These are phyloP conservation scores for Lasioglossum calceatum DNA, from an alignment of 2,888 invertebrate genomes.

Conservation along the genomic window DNA sequence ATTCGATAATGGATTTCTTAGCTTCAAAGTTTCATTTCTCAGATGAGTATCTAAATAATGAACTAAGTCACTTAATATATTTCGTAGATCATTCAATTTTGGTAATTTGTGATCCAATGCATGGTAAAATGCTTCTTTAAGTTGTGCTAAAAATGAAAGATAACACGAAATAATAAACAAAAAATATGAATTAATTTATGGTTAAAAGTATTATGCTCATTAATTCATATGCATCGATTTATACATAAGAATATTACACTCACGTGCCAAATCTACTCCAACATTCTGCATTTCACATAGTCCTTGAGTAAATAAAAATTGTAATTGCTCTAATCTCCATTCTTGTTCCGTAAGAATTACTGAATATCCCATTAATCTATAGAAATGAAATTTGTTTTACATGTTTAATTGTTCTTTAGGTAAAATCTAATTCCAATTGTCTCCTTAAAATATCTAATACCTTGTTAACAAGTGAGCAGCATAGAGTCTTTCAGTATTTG, in stretches of 20 bases:
- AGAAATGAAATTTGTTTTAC: conserved; percentile 7
- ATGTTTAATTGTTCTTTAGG: background rate
- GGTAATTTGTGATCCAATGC: conserved; percentile 89
- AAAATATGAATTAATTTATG: background rate
- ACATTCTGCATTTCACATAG: conserved; percentile 87
- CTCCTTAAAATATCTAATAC: conserved; percentile 74
- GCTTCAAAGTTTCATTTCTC: conserved; percentile 81
- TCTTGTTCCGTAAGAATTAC: conserved; percentile 86
- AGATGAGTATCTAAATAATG: conserved; percentile 85
- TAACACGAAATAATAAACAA: background rate
- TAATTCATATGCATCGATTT: background rate
- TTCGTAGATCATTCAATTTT: conserved; percentile 87
- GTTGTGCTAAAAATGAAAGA: conserved; percentile 84
- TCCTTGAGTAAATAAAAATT: conserved; percentile 88
- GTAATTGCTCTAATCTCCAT: conserved; percentile 89
- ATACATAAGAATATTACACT: conserved; percentile 66
- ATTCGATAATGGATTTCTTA: conserved; percentile 87
- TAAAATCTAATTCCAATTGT: conserved; percentile 66
- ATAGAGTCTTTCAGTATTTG: conserved; percentile 89
- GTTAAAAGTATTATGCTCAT: background rate
- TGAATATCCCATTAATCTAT: conserved; percentile 86
- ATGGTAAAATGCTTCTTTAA: conserved; percentile 89
- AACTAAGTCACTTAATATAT: conserved; percentile 87
- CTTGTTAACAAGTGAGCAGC: conserved; percentile 86
- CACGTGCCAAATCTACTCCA: conserved; percentile 88